A percentile compares a stretch with the other conserved stretches of the same genome.
phyloP scores from a whole-genome alignment of 1,140 invertebrate species.

The Megalonaias nervosa region DNA sequence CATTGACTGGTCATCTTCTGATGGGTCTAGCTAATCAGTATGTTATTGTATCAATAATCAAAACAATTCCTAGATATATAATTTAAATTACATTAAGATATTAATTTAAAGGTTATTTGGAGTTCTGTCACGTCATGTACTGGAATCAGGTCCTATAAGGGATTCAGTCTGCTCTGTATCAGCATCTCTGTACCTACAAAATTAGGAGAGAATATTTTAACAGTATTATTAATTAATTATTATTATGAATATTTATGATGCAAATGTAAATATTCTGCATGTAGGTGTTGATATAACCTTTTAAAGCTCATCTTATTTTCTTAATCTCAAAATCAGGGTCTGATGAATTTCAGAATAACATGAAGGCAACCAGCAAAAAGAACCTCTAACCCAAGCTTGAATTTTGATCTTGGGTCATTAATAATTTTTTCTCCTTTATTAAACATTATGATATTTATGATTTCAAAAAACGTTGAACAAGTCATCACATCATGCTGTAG shows the following conservation, averaged over 20 bases:
- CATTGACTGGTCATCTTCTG: too few relatives aligned
- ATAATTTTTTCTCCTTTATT: too few relatives aligned
- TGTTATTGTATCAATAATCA: too few relatives aligned
- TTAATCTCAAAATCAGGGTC: background rate
- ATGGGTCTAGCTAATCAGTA: too few relatives aligned
- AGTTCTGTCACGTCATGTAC: background rate
- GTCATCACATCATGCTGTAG: too few relatives aligned
- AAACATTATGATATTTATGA: too few relatives aligned
- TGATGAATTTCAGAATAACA: constrained; percentile 9
- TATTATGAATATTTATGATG: constrained; percentile 29
- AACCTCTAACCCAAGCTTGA: too few relatives aligned
- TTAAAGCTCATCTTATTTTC: constrained; percentile 4
- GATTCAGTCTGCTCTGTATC: constrained; percentile 83
- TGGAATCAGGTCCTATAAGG: constrained; percentile 72
- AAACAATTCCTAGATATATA: too few relatives aligned
- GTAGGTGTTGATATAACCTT: background rate
- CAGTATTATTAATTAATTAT: constrained; percentile 28
- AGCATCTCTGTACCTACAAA: constrained; percentile 78
- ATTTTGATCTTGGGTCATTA: too few relatives aligned
- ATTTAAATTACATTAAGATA: too few relatives aligned
- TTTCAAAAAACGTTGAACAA: too few relatives aligned
- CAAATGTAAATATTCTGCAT: background rate
- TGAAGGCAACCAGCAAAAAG: background rate
- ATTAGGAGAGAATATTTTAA: constrained; percentile 24
- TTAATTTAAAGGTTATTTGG: too few relatives aligned